Evolutionary conservation across 2,113 vertebrate species (phyloP), one percentile per base, ranked within the genome.

Genomic region (Pseudorhombus dupliciocellatus): DNA sequence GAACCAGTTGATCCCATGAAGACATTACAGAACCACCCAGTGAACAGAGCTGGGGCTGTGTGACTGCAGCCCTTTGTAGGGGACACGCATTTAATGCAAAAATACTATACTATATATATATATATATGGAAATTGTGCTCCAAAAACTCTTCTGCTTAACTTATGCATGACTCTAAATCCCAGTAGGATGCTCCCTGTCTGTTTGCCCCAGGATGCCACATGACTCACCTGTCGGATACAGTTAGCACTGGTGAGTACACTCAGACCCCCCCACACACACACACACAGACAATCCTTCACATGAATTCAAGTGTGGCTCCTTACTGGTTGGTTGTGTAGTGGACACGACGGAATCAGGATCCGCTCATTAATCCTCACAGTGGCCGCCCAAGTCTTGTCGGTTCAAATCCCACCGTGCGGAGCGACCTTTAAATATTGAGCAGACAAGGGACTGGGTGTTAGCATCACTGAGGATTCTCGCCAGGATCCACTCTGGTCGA

Each of bases 151-250:
- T 26, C 56, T 65, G 37, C 69, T n/a, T 10, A 37, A 71, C 8
- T 83, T 73, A 72, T 76, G 48, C 46, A 85, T 70, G 73, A 63
- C 16, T 60, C 42, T 48, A 69, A 83, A 79, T 76, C 66, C 73
- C 53, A 69, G 52, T 22, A 30, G 78, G 68, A 62, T 31, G 70
- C 30, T 34, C 34, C 54, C 63, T 31, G 40, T 66, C 37, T 66
- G 30, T 74, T 66, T 80, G 68, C 81, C 67, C 34, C 42, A 4
- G 71, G 83, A 76, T 81, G 84, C 84, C 79, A 79, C 80, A 75
- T 86, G 83, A 71, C 62, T 82, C 73, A 77, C 74, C 79, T 87
- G 80, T 89, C 90, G 10, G 25, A 81, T 76, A 55, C 21, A 31
- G 70, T 83, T 84, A 72, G 22, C 31, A 3, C 37, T 53, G 44